These are phyloP conservation scores for Drosophila infuscata DNA, from an alignment of 2,888 invertebrate species.

Conservation along the genomic window DNA sequence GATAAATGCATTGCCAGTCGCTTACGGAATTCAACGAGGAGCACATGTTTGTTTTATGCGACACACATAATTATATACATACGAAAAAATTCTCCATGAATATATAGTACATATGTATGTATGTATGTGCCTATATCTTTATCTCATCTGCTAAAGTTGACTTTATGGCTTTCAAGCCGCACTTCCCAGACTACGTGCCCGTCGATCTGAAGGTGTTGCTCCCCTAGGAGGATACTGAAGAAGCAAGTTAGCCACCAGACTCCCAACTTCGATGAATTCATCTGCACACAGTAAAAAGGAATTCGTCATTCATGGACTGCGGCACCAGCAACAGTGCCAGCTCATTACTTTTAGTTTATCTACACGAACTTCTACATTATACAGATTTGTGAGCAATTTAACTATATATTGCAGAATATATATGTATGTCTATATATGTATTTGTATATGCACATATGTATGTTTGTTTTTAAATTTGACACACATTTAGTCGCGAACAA, in stretches of 20 bases:
- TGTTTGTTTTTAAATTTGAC: constrained; percentile 26
- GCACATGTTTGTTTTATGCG: constrained; percentile 45
- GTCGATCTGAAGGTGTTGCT: neutral
- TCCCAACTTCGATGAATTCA: neutral
- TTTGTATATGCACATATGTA: neutral
- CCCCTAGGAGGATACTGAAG: neutral
- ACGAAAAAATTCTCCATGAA: neutral
- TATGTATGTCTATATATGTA: constrained; percentile 3
- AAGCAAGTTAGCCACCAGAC: neutral
- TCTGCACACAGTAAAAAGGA: neutral
- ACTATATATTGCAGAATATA: constrained; percentile 2
- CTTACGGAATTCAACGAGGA: constrained; percentile 25
- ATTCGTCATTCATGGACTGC: neutral
- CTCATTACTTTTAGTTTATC: neutral
- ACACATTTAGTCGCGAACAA: constrained; percentile 18
- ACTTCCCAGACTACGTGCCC: neutral
- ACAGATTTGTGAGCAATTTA: neutral
- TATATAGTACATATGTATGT: neutral
- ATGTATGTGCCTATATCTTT: neutral
- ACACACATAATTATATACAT: neutral
- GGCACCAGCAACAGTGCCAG: neutral
- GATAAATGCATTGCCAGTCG: constrained; percentile 13
- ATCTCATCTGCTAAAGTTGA: constrained; percentile 41
- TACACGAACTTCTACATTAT: neutral
- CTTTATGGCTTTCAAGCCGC: constrained; percentile 40